Evolutionary conservation across 2,113 vertebrate genomes (phyloP), one percentile per base, ranked within the genome.

Genomic region (Pomatorhinus ruficollis): DNA sequence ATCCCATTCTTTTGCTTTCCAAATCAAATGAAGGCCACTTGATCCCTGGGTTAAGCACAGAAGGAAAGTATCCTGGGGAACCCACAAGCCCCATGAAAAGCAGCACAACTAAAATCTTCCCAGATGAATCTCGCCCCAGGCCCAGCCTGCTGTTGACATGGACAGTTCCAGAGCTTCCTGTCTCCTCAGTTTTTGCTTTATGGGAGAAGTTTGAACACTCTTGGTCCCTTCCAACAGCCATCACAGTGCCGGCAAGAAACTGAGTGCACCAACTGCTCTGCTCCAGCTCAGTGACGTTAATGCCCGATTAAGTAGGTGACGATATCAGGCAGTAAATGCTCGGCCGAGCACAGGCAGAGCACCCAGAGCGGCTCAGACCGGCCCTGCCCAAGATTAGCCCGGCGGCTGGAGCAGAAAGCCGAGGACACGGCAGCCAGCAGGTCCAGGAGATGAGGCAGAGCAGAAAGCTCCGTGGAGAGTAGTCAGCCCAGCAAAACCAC

Each of bases 231-330:
- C 63, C 45, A 45, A 9, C 31, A 72, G 59, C 80, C 86, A 15
- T 11, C 0, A 0, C 39, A 44, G 74, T 2, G 12, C 42, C 0
- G 2, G 52, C 49, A 81, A 53, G 78, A 54, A 63, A 16, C 9
- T 0, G 30, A 35, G 63, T 6, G n/a, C 66, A 31, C 9, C 6
- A 2, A 37, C 14, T 40, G 50, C 68, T 83, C 14, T 59, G 47
- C 87, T 78, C 50, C 59, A 78, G 25, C 78, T 85, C 49, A 9
- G 75, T 27, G 66, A 57, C 2, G 3, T 71, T 71, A 71, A 45
- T 66, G 44, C 52, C 85, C 4, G 2, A 35, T 64, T 68, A 76
- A 71, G 50, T 0, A 65, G 78, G 63, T 68, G 86, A 72, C 3
- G 17, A 31, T 24, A 35, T 10, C 37, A 90, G 84, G 37, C 64